These are phyloP conservation scores for Cephalopachus bancanus DNA, from an alignment of 2,797 vertebrate species.

Conservation along the genomic window DNA sequence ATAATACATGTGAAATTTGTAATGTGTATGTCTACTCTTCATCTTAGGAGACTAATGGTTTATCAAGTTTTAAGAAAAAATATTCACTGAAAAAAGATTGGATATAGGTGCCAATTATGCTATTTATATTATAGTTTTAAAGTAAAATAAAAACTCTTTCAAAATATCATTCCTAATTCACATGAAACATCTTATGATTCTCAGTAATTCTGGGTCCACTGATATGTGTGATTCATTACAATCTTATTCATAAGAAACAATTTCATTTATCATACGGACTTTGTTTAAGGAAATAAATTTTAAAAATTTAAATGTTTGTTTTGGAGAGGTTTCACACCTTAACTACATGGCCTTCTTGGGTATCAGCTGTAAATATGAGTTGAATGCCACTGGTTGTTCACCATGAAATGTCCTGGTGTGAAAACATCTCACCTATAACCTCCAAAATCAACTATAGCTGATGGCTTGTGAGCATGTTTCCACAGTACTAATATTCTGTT, in stretches of 20 bases:
- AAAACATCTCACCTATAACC: slow-evolving; percentile 11
- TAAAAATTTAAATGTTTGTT: slow-evolving; percentile 59
- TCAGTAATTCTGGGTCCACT: not conserved
- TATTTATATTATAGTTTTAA: not conserved
- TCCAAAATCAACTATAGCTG: slow-evolving; percentile 16
- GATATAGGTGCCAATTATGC: not conserved
- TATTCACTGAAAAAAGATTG: not conserved
- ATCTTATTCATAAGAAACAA: not conserved
- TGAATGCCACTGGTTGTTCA: slow-evolving; percentile 24
- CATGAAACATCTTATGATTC: not conserved
- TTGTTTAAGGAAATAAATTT: slow-evolving; percentile 51
- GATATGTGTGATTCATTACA: not conserved
- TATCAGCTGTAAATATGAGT: not conserved
- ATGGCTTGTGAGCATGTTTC: not conserved
- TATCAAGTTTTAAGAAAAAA: not conserved
- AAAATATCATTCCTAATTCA: not conserved
- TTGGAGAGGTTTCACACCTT: slow-evolving; percentile 9
- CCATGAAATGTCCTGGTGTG: not conserved
- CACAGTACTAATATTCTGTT: not conserved
- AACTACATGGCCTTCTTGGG: slow-evolving; percentile 38
- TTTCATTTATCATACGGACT: slow-evolving; percentile 1
- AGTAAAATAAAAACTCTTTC: not conserved
- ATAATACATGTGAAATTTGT: not conserved
- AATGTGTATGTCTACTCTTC: not conserved
- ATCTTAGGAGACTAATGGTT: not conserved